Evolutionary conservation across 2,797 vertebrate species (phyloP), one percentile per base, ranked within the genome.

Genomic region (Furcifer pardalis): DNA sequence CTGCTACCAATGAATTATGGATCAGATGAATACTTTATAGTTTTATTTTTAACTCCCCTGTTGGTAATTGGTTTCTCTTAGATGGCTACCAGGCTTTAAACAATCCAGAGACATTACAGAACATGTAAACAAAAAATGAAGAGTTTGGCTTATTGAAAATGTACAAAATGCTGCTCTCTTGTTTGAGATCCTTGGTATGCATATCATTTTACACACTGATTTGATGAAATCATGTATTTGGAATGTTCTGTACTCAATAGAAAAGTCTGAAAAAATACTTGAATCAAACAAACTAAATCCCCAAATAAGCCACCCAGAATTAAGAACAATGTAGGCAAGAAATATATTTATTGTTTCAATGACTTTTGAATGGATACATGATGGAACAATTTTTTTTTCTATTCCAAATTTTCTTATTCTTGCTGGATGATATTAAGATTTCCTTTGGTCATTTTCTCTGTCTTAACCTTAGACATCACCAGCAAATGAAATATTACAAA

Each of bases 1-100:
- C 92, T 93, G 91, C 84, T 93, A 84, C 80, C 80, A 79, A 91
- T 94, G 88, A 94, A 93, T 94, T 94, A 90, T 94, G 89, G 84
- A 94, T 93, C 88, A 93, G 83, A 75, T 90, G 82, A 92, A 93
- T 94, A 90, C 89, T 93, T 93, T 89, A 90, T 84, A 49, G 62
- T 78, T 90, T 94, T 91, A 87, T 87, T 94, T 93, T 87, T 89
- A 87, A 52, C 68, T 92, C 78, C 87, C 74, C 65, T 60, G 81
- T 89, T 1, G 0, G 69, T 91, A 90, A 89, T 90, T 86, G 69
- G 84, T 88, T 89, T 91, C 86, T 84, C 80, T 77, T 89, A 42
- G 52, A 90, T 93, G 88, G 27, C 90, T 92, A 52, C 71, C 84
- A 92, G 71, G 66, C 62, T 63, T 91, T 87, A 81, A 88, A 68